Conservation (phyloP, 2,888 invertebrate species). For the Mesorhabditis spiculigera region DNA sequence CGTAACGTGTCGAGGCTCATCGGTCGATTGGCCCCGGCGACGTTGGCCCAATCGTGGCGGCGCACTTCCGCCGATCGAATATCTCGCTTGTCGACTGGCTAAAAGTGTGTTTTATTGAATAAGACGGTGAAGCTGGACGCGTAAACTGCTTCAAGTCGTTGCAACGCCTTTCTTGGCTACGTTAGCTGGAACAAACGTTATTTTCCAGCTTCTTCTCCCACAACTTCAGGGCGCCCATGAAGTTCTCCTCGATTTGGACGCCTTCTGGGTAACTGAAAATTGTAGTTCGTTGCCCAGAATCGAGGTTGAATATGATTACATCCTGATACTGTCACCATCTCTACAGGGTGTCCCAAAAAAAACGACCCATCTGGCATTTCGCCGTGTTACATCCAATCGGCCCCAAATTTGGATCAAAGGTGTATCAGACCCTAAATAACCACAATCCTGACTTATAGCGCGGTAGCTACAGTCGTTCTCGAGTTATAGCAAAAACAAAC, state of each 20-base stretch:
- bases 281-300: no score
- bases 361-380: no score
- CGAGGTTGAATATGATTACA: neutral
- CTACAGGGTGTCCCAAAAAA: no score
- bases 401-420: no score
- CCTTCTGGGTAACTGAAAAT: neutral
- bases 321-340: neutral
- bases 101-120: neutral
- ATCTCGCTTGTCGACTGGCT: neutral
- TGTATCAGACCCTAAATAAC: no score
- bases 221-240: neutral
- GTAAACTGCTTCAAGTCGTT: no score
- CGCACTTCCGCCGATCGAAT: neutral
- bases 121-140: neutral
- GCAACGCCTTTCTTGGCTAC: neutral
- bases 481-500: no score
- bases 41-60: neutral
- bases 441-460: no score
- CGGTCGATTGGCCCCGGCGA: neutral
- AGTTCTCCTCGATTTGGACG: neutral
- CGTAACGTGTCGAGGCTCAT: neutral
- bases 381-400: no score
- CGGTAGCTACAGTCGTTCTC: no score
- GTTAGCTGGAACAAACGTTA: neutral
- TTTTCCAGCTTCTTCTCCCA: constrained; percentile 1